Evolutionary conservation across 2,797 vertebrate species (phyloP), one percentile per base, ranked within the genome.

Genomic region (Pseudochromis fuscus): DNA sequence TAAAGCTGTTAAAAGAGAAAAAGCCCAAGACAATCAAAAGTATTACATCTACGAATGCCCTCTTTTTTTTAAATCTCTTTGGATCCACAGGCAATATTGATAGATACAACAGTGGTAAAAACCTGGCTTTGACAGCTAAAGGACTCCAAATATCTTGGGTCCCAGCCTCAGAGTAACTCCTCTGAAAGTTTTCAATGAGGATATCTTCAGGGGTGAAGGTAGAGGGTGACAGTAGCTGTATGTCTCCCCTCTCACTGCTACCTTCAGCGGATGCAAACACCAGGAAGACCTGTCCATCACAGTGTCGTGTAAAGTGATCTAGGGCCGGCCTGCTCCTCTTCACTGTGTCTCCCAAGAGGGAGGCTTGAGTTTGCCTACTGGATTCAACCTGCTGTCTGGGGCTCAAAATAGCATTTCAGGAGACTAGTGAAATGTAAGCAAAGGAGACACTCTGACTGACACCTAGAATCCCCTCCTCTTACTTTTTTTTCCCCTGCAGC

Each of bases 371-470:
- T 91, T 92, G 89, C 91, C 89, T 91, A 81, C 91, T 91, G 90
- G 86, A 93, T 93, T 91, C 91, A 94, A 93, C 88, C 90, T 90
- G 90, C 91, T 90, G 92, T 93, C 92, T 91, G 83, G 81, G 83
- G 87, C 93, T 94, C 90, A 93, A 93, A 94, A 95, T 94, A 94
- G 92, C 91, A 89, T 89, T 94, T 93, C 89, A 89, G 87, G 89
- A 90, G 90, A 90, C 88, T 87, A 87, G 88, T 92, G 92, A 93
- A 93, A 93, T 92, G 89, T 93, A 93, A 94, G 91, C 92, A 92
- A 89, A 91, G 87, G 88, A 91, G 91, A 91, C 89, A 86, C 89
- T 88, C 88, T 92, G 90, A 88, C 87, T 92, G 91, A 94, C 92
- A 94, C 90, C 84, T 82, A 74, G 80, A 86, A 89, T 85, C 88